phyloP scores from a whole-genome alignment of 2,888 invertebrate species.

The Pristionchus maxplancki region DNA sequence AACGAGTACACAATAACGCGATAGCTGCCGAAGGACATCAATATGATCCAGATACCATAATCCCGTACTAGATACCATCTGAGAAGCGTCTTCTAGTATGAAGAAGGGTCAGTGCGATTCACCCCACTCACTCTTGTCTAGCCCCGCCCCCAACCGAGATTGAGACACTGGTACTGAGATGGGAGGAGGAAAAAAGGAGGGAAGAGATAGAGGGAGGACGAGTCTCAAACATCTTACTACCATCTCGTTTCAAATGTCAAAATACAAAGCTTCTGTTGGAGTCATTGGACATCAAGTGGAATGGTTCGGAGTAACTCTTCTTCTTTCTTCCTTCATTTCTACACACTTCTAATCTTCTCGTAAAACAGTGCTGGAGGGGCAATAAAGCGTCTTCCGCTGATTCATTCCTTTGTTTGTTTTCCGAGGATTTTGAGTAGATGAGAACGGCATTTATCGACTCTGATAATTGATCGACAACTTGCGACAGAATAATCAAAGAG shows the following conservation, averaged over 20 bases:
- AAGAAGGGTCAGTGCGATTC: not conserved
- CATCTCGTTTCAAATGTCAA: not conserved
- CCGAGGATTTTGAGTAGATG: not conserved
- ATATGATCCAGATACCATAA: not conserved
- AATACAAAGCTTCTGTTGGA: not conserved
- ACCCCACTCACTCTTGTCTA: not conserved
- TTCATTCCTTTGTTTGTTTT: constrained; percentile 7
- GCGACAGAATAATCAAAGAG: not conserved
- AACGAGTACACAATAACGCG: not conserved
- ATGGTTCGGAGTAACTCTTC: not conserved
- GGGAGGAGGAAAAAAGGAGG: not conserved
- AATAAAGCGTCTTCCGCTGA: constrained; percentile 2
- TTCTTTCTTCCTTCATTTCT: constrained; percentile 1
- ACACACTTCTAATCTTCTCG: constrained; percentile 18
- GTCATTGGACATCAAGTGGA: not conserved
- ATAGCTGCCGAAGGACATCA: not conserved
- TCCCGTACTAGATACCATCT: not conserved
- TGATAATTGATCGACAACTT: not conserved
- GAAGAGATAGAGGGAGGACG: not conserved
- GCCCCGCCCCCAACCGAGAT: constrained; percentile 3
- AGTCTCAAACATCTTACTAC: not conserved
- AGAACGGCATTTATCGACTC: not conserved
- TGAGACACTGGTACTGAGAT: constrained; percentile 12
- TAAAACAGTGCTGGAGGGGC: constrained; percentile 33
- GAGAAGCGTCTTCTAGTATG: constrained; percentile 7